A percentile compares a stretch with the other conserved stretches of the same genome.
Conservation (phyloP, 2,888 invertebrate genomes). For the Prostheceraeus crozeri region DNA sequence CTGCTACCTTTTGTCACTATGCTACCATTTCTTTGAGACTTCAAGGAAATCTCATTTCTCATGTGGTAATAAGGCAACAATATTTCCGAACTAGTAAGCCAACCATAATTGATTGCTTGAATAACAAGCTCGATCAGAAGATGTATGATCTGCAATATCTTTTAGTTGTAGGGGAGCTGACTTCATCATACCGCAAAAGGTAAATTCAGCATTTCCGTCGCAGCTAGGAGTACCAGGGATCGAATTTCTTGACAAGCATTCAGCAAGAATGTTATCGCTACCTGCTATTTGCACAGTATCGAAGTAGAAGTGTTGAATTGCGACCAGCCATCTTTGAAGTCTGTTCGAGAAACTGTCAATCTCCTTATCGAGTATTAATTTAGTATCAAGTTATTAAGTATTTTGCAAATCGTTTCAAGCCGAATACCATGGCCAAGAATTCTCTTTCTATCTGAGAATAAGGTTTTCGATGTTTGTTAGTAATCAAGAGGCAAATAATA, state of each 20-base stretch:
- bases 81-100: neutral
- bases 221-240: neutral
- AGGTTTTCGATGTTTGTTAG: too few species aligned
- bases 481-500: too few species aligned
- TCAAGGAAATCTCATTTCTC: neutral
- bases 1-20: neutral
- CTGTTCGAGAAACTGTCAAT: too few species aligned
- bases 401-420: too few species aligned
- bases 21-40: slow-evolving; percentile 1
- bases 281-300: too few species aligned
- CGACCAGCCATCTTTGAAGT: too few species aligned
- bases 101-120: neutral
- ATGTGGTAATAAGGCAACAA: neutral
- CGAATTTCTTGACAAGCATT: neutral
- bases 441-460: too few species aligned
- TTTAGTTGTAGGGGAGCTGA: neutral
- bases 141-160: neutral
- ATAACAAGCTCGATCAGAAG: neutral
- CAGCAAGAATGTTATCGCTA: too few species aligned
- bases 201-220: neutral
- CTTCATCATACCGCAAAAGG: neutral
- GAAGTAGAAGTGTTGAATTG: too few species aligned
- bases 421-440: too few species aligned
- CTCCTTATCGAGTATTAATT: too few species aligned
- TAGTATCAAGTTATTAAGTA: too few species aligned